Evolutionary conservation across 64 coral and sea anemone genomes (phyloP), one percentile per base, ranked within the genome.

Genomic region (Trachythela sp.): DNA sequence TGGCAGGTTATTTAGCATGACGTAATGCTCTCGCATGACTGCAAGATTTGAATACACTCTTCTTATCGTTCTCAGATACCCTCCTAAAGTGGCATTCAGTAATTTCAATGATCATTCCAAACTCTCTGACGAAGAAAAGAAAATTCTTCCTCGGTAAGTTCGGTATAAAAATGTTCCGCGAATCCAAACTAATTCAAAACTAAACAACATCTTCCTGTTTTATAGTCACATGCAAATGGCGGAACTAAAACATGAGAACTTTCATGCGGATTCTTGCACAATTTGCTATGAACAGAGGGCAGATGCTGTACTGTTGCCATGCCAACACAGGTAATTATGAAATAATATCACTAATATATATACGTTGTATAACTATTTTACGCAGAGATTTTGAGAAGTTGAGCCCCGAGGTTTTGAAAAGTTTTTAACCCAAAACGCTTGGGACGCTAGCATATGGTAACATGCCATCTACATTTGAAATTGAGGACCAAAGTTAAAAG

Each of bases 121-220:
- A 29, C 88, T 99, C 86, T 88, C 77, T 13, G 89, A 89, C 5
- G 96, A 99, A 34, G 93, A 99, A 30, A 95, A 93, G 48, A 88
- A 95, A 29, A 93, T 99, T n/a, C 48, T 99, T 48, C 96, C 96
- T 36, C 94, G 93, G 93, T 98, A 83, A 94, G 91, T 34, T 34
- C 0, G 2, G 45, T 29, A 29, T 20, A 17, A 35, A 36, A 35
- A 80, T 34, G 11, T 80, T 68, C 15, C 30, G 59, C 30, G n/a
- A n/a, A n/a, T n/a, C n/a, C n/a, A n/a, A n/a, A n/a, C n/a, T n/a
- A n/a, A n/a, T n/a, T n/a, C n/a, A n/a, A 64, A 64, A 64, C 24
- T 27, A 64, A 20, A 64, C 56, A 64, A 64, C 31, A 34, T 38
- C 1, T 64, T 24, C 42, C 1, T 18, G 26, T n/a, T 84, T n/a